Evolutionary conservation across 2,113 vertebrate species (phyloP).

Genomic region (Megaceryle maxima): DNA sequence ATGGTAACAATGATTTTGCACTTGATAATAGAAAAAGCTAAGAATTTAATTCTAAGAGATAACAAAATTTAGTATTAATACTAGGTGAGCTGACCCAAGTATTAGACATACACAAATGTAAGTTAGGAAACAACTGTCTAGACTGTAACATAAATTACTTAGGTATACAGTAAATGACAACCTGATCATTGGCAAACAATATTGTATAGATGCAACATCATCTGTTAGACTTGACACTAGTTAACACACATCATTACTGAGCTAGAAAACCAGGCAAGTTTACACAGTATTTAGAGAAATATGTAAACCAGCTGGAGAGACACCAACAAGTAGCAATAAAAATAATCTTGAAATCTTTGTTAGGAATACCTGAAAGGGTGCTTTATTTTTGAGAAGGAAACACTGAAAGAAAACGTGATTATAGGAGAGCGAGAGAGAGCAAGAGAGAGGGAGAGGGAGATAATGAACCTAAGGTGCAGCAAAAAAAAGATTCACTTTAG

Average conservation of each 20-base stretch:
- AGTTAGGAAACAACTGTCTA: not conserved
- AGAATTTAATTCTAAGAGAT: not conserved
- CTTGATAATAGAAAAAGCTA: not conserved
- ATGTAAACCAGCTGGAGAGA: not conserved
- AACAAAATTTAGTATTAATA: not conserved
- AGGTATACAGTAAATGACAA: not conserved
- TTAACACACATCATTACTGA: not conserved
- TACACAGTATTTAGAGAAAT: not conserved
- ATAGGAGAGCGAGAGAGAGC: not conserved
- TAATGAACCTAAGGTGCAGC: not conserved
- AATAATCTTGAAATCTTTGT: not conserved
- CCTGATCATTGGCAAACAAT: not conserved
- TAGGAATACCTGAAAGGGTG: not conserved
- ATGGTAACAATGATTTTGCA: fast-evolving
- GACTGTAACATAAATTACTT: not conserved
- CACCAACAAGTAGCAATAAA: not conserved
- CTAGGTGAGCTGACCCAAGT: not conserved
- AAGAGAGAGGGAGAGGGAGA: not conserved
- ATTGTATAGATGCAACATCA: not conserved
- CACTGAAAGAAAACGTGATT: not conserved
- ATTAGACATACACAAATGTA: not conserved
- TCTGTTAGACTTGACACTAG: not conserved
- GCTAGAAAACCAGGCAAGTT: not conserved
- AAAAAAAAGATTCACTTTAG: not conserved
- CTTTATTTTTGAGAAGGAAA: not conserved